phyloP scores from a whole-genome alignment of 1,140 invertebrate species.

The Ephestia elutella region DNA sequence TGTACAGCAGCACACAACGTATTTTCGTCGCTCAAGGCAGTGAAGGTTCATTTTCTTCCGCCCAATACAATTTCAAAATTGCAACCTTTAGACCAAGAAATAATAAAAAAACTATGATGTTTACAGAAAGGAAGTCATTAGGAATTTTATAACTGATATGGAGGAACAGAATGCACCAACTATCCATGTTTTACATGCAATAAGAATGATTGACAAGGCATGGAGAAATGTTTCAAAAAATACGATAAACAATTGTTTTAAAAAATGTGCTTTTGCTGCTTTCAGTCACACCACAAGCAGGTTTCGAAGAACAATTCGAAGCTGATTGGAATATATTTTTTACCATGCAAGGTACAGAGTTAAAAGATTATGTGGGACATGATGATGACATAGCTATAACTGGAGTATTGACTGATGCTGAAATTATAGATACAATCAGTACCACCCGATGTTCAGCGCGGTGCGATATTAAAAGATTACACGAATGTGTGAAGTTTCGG shows the following conservation, averaged over 20 bases:
- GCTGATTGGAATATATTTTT: too few relatives aligned
- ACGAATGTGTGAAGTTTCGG: too few relatives aligned
- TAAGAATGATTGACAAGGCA: slow-evolving; percentile 26
- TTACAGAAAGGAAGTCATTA: slow-evolving; percentile 22
- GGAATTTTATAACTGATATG: slow-evolving; percentile 15
- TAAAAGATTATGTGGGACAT: too few relatives aligned
- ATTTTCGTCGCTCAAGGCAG: slow-evolving; percentile 10
- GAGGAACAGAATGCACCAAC: slow-evolving; percentile 11
- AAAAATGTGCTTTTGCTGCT: too few relatives aligned
- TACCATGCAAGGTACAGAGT: too few relatives aligned
- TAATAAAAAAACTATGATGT: slow-evolving; percentile 21
- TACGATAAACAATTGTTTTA: slow-evolving; percentile 11
- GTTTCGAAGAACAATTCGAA: too few relatives aligned
- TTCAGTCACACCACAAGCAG: too few relatives aligned
- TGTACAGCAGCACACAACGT: slow-evolving; percentile 15
- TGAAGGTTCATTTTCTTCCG: slow-evolving; percentile 18
- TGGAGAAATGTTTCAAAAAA: slow-evolving; percentile 23
- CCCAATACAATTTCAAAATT: slow-evolving; percentile 21
- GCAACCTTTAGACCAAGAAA: slow-evolving; percentile 24
- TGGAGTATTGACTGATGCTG: too few relatives aligned
- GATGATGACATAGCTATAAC: too few relatives aligned
- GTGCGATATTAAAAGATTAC: too few relatives aligned
- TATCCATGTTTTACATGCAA: slow-evolving; percentile 25
- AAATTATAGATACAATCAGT: too few relatives aligned
- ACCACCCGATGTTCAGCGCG: too few relatives aligned